Evolutionary conservation across 2,888 invertebrate genomes (phyloP).

Genomic region (Lagria hirta): DNA sequence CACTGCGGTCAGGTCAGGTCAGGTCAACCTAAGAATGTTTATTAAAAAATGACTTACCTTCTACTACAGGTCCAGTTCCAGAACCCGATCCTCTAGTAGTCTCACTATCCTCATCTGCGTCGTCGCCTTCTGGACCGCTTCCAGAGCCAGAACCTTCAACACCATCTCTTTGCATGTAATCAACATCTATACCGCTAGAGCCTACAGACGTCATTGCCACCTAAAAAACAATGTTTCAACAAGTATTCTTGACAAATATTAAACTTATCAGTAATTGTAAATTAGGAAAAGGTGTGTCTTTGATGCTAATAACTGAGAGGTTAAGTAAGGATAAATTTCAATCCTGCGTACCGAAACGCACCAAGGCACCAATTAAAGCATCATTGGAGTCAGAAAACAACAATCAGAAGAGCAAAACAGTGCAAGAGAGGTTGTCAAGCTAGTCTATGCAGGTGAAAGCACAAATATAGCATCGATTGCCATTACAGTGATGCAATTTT

Average conservation of each 20-base stretch:
- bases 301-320: slow-evolving; percentile 6
- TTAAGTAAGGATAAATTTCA: slow-evolving; percentile 16
- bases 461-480: no score
- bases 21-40: no score
- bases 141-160: slow-evolving; percentile 65
- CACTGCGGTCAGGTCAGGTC: no score
- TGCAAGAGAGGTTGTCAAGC: no score
- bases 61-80: slow-evolving; percentile 39
- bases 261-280: not conserved
- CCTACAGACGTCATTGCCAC: slow-evolving; percentile 52
- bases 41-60: slow-evolving; percentile 5
- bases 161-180: slow-evolving; percentile 63
- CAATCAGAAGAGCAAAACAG: no score
- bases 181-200: slow-evolving; percentile 47
- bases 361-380: no score
- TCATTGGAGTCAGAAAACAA: no score
- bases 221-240: slow-evolving; percentile 35
- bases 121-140: slow-evolving; percentile 55
- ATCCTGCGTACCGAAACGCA: no score
- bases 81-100: slow-evolving; percentile 49
- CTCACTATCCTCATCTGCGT: slow-evolving; percentile 57
- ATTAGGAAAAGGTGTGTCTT: not conserved
- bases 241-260: not conserved
- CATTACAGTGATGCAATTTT: no score
- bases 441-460: no score